A percentile compares a stretch with the other conserved stretches of the same genome.
These are phyloP conservation scores for Liposcelis brunnea DNA, from an alignment of 2,888 invertebrate genomes.

Conservation along the genomic window DNA sequence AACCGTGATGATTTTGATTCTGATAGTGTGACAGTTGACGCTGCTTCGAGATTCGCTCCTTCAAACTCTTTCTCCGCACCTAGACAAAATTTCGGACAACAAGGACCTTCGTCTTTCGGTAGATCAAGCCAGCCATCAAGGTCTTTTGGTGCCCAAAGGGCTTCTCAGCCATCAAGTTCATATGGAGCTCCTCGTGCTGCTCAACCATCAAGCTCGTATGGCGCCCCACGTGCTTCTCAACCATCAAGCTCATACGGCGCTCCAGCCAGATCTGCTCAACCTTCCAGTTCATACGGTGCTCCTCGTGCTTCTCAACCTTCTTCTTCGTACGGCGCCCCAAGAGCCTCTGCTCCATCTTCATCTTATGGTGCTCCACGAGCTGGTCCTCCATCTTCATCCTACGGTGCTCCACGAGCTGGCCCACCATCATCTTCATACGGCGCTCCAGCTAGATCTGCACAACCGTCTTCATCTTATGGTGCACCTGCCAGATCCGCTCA, in stretches of 20 bases:
- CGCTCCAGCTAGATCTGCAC: slow-evolving; percentile 4
- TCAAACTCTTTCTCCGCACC: slow-evolving; percentile 11
- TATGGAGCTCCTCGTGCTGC: slow-evolving; percentile 3
- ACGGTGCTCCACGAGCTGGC: slow-evolving; percentile 12
- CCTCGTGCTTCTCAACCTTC: slow-evolving; percentile 14
- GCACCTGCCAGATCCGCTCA: slow-evolving; percentile 3
- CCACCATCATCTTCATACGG: not conserved
- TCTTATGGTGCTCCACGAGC: not conserved
- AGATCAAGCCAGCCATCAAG: not conserved
- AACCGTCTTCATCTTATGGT: slow-evolving; percentile 1
- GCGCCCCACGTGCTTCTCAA: slow-evolving; percentile 8
- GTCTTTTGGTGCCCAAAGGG: not conserved
- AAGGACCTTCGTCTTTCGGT: not conserved
- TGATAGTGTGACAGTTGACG: not conserved
- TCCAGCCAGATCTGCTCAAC: slow-evolving; percentile 4
- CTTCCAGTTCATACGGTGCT: slow-evolving; percentile 15
- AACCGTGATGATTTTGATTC: not conserved
- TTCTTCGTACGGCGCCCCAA: slow-evolving; percentile 1
- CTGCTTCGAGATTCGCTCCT: slow-evolving; percentile 7
- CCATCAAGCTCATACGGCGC: slow-evolving; percentile 1
- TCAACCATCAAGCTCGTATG: slow-evolving; percentile 12
- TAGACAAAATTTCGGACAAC: not conserved
- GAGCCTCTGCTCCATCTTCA: not conserved
- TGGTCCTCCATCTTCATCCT: slow-evolving; percentile 3
- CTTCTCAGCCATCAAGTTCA: slow-evolving; percentile 1